Conservation (phyloP, 92 coral and sea anemone genomes). For the Siderastrea radians region DNA sequence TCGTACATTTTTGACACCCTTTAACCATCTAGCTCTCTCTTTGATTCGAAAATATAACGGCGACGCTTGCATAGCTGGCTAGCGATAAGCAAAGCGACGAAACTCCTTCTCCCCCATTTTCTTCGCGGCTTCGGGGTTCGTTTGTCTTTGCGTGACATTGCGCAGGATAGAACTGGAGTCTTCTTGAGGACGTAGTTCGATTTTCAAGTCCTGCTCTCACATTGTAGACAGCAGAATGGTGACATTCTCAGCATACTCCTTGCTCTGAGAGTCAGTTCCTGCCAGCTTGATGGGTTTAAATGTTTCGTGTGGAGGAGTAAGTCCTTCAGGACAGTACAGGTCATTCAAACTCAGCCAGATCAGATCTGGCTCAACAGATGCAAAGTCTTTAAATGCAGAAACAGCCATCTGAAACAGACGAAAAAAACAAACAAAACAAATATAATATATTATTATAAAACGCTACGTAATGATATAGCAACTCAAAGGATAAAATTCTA, state of each 20-base stretch:
- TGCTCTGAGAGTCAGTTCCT: constrained; percentile 73
- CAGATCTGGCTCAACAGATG: constrained; percentile 87
- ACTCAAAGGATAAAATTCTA: too few species aligned
- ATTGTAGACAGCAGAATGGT: constrained; percentile 52
- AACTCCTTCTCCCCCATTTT: too few species aligned
- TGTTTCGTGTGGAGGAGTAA: constrained; percentile 75
- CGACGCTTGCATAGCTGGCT: too few species aligned
- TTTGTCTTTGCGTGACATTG: too few species aligned
- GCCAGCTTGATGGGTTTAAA: constrained; percentile 65
- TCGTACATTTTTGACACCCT: too few species aligned
- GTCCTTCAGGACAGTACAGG: constrained; percentile 78
- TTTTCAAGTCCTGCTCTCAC: background rate
- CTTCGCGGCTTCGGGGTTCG: too few species aligned
- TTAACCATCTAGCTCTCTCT: too few species aligned
- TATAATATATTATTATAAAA: too few species aligned
- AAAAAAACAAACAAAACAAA: background rate
- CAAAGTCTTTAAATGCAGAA: constrained; percentile 68
- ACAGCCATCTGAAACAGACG: constrained; percentile 76
- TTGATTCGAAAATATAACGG: too few species aligned
- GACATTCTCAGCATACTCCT: constrained; percentile 83
- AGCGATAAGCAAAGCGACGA: too few species aligned
- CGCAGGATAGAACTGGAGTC: background rate
- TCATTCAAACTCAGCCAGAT: constrained; percentile 93
- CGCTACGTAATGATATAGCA: too few species aligned
- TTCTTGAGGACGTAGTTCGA: background rate